phyloP scores from a whole-genome alignment of 2,888 invertebrate genomes.

The Eupithecia inturbata region DNA sequence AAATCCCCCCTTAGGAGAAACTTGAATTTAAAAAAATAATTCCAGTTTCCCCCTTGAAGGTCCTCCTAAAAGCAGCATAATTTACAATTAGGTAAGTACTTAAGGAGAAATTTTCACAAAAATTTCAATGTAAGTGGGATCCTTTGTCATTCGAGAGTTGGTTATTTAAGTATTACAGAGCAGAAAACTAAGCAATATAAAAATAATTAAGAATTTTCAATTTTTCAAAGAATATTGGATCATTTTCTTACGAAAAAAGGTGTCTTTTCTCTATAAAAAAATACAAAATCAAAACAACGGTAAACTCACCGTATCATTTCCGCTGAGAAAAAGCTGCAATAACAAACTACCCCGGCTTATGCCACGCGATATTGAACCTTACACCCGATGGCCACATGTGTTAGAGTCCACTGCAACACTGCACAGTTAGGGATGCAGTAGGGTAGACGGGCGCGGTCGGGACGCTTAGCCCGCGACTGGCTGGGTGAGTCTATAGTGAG shows the following conservation, averaged over 20 bases:
- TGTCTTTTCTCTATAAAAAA: neutral
- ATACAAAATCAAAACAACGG: constrained; percentile 23
- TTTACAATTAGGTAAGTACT: neutral
- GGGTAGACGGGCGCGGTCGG: constrained; percentile 66
- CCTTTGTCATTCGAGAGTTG: neutral
- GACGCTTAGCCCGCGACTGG: constrained; percentile 66
- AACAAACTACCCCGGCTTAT: constrained; percentile 78
- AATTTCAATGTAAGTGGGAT: neutral
- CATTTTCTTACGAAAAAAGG: neutral
- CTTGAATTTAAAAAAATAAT: no score
- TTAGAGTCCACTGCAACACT: constrained; percentile 65
- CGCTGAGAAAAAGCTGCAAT: constrained; percentile 66
- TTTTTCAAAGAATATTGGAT: neutral
- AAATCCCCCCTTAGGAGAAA: no score
- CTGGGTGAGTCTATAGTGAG: constrained; percentile 55
- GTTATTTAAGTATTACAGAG: neutral
- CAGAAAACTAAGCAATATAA: neutral
- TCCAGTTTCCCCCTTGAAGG: no score
- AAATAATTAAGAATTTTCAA: neutral
- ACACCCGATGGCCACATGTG: constrained; percentile 79
- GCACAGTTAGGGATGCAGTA: constrained; percentile 48
- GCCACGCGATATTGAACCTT: constrained; percentile 80
- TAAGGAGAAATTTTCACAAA: neutral
- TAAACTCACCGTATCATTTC: constrained; percentile 78
- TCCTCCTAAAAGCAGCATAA: no score